A percentile compares a stretch with the other conserved stretches of the same genome.
Conservation (phyloP, 2,113 vertebrate species). For the Manacus vitellinus region DNA sequence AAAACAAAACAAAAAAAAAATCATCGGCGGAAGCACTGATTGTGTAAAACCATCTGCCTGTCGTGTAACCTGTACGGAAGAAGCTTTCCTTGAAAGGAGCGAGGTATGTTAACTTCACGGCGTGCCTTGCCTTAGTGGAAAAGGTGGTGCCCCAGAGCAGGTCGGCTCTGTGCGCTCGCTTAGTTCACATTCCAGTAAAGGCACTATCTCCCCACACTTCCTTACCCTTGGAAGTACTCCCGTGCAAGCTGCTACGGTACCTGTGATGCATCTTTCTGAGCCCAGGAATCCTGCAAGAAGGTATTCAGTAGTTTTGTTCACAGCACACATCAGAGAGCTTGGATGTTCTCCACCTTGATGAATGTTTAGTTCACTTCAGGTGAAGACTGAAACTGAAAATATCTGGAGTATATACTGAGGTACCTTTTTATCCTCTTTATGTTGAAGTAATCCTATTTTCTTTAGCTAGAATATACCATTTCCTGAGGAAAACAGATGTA, state of each 20-base stretch:
- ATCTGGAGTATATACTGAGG: rapidly evolving
- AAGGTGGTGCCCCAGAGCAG: not conserved
- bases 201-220: not conserved
- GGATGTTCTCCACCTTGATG: not conserved
- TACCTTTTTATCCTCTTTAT: not conserved
- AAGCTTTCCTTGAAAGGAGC: not conserved
- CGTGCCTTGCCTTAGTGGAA: not conserved
- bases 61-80: not conserved
- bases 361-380: not conserved
- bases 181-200: not conserved
- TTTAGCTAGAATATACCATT: rapidly evolving
- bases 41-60: not conserved
- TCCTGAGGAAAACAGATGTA: not conserved
- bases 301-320: not conserved
- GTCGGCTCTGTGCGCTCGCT: rapidly evolving
- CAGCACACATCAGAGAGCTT: not conserved
- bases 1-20: not conserved
- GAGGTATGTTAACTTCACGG: not conserved
- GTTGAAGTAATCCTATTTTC: not conserved
- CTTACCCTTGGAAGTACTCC: not conserved
- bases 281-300: not conserved
- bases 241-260: not conserved
- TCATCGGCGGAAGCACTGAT: not conserved
- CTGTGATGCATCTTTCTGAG: rapidly evolving
- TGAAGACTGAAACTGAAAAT: not conserved